Evolutionary conservation across 2,113 vertebrate species (phyloP), one percentile per base, ranked within the genome.

Genomic region (Pterophyllum scalare): DNA sequence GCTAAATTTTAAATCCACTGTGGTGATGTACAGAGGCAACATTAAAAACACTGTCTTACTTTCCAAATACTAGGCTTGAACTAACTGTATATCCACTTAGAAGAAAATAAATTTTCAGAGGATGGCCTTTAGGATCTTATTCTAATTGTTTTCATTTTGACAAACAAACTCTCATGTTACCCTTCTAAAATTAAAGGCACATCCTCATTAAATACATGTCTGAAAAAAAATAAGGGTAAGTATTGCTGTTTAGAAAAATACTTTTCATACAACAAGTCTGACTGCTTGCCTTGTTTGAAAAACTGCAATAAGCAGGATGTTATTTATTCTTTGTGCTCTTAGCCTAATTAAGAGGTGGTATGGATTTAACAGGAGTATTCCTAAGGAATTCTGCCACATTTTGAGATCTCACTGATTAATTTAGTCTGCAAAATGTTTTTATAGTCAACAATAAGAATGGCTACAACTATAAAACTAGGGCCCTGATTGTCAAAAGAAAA

Each of bases 361-460:
- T n/a, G 85, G 79, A 76, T 90, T 88, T 61, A 90, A 46, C 76
- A 80, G 35, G 64, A 75, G 40, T 59, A 70, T 75, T 64, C 74
- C 64, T 74, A 38, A 49, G 46, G 14, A 64, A 19, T 19, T 59
- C 64, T 62, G 72, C 81, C 59, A 75, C 15, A 80, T 22, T 38
- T 31, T 52, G 35, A 56, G 46, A 82, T 80, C 26, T 67, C 31
- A 57, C 82, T 28, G 59, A 81, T 85, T 65, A 64, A 81, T 81
- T 83, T 65, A 61, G 59, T 52, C 75, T 62, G 56, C 72, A 75
- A 87, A 87, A 72, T 57, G 58, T 60, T 84, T 82, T 88, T 74
- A 75, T 64, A 60, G 67, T 59, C 78, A 58, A 15, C 28, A 81
- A 56, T 75, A 79, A 65, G 79, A 70, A 84, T 60, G 35, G 46